Base-by-base conservation (phyloP, 2,888 invertebrate genomes). In the Troilus luridus region DNA sequence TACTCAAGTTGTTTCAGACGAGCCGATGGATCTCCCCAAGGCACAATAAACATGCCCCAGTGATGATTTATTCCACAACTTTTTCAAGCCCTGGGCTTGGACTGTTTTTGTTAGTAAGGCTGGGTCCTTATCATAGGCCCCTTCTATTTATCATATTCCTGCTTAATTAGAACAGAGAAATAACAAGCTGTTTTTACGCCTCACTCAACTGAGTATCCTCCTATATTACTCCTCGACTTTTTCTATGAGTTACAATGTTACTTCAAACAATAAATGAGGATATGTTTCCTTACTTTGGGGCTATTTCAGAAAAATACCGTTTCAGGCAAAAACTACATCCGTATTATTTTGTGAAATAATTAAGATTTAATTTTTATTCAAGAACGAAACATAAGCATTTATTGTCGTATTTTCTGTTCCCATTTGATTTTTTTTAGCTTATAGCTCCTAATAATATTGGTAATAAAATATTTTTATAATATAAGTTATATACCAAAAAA, bases 11-110 rank as follows among this genome's bases (percentile, higher is more conserved):
- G 72, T 77, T 77, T 14, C 0, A 67, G 67, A 67, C n/a, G 67
- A 24, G 24, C 12, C 24, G 17, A 19, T 19, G 67, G 67, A 77
- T 77, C 41, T 41, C 41, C 72, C 67, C 19, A 85, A n/a, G 85
- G 54, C 56, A 85, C 54, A 85, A 85, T 85, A 85, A 85, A 85
- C 85, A 85, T 85, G 56, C 56, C 56, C 67, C 56, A 9, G 7
- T 10, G 12, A n/a, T 85, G 85, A 85, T 85, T 85, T 85, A 85
- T 85, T 85, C 85, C 56, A 56, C 56, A 85, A 85, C 56, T 85
- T 85, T 85, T 85, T 85, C 72, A 77, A 77, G 41, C 72, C 27
- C 72, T 77, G 27, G 72, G 72, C 72, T 41, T 41, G 17, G 72
- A 41, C 27, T 77, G 72, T 77, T 77, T 77, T 77, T 77, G 72